A percentile compares a stretch with the other conserved stretches of the same genome.
phyloP scores from a whole-genome alignment of 2,113 vertebrate species.

The Tringa solitaria region DNA sequence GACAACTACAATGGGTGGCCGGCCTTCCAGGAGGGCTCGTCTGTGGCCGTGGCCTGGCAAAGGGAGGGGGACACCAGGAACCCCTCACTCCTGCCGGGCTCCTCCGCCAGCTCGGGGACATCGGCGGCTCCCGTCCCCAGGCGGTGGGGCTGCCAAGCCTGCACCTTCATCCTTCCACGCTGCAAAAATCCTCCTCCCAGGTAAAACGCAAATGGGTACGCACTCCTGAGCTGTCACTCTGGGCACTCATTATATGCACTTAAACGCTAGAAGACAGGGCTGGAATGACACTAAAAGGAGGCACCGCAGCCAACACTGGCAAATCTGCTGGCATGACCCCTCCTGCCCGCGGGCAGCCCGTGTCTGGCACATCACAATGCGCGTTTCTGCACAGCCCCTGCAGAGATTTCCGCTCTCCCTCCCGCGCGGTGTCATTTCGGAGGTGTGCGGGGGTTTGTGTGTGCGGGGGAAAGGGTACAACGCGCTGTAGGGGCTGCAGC shows the following conservation, averaged over 20 bases:
- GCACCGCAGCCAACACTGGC: background rate
- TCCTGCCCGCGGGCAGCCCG: background rate
- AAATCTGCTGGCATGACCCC: background rate
- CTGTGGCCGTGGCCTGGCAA: background rate
- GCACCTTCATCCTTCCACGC: background rate
- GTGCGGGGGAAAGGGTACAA: background rate
- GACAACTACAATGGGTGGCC: fast-evolving
- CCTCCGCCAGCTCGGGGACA: background rate
- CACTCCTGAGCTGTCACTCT: background rate
- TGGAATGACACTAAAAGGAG: background rate
- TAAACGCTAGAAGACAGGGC: background rate
- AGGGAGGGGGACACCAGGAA: background rate
- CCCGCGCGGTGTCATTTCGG: background rate
- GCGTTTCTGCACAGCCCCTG: background rate
- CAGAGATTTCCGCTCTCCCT: background rate
- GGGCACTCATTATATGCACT: background rate
- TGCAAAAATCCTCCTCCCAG: background rate
- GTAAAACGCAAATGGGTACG: background rate
- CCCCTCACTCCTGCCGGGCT: background rate
- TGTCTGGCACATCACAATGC: fast-evolving
- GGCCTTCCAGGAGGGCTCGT: background rate
- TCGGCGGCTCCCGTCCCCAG: background rate
- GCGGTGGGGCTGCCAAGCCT: background rate
- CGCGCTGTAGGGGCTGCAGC: background rate
- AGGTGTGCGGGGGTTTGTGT: fast-evolving